Percentiles rank a stretch among this genome's conserved stretches.
phyloP scores from a whole-genome alignment of 2,113 vertebrate species.

The Gambusia holbrooki region DNA sequence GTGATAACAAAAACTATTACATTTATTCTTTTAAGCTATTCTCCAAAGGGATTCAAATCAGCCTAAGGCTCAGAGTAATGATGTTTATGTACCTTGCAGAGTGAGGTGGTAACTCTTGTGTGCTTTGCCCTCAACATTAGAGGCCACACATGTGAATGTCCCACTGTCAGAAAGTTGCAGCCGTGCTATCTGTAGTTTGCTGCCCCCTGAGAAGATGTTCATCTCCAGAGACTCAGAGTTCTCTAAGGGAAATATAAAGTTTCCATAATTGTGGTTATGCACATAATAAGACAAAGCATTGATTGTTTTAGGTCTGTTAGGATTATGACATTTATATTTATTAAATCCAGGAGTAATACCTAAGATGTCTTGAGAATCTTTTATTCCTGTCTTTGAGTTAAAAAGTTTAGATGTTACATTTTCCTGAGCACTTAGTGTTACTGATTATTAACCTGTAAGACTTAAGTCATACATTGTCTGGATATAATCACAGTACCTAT shows the following conservation, averaged over 20 bases:
- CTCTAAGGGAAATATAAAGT: constrained; percentile 72
- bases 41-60: background rate
- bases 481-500: constrained; percentile 80
- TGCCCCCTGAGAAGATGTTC: constrained; percentile 92
- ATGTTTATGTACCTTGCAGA: constrained; percentile 84
- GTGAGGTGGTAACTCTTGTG: constrained; percentile 88
- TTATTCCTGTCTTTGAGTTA: too few relatives aligned
- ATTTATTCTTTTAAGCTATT: background rate
- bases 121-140: constrained; percentile 89
- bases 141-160: constrained; percentile 89
- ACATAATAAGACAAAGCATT: background rate
- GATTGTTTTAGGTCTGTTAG: too few relatives aligned
- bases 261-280: background rate
- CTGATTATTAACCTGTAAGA: too few relatives aligned
- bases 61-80: background rate
- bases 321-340: too few relatives aligned
- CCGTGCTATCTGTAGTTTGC: constrained; percentile 91
- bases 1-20: background rate
- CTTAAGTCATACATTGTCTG: too few relatives aligned
- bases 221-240: constrained; percentile 88
- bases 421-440: too few relatives aligned
- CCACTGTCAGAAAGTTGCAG: constrained; percentile 87
- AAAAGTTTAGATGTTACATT: too few relatives aligned
- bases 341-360: too few relatives aligned
- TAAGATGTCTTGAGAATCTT: too few relatives aligned